Percentiles rank a stretch among this genome's conserved stretches.
Evolutionary conservation across 2,888 invertebrate species (phyloP).

Genomic region (Amorpha juglandis): DNA sequence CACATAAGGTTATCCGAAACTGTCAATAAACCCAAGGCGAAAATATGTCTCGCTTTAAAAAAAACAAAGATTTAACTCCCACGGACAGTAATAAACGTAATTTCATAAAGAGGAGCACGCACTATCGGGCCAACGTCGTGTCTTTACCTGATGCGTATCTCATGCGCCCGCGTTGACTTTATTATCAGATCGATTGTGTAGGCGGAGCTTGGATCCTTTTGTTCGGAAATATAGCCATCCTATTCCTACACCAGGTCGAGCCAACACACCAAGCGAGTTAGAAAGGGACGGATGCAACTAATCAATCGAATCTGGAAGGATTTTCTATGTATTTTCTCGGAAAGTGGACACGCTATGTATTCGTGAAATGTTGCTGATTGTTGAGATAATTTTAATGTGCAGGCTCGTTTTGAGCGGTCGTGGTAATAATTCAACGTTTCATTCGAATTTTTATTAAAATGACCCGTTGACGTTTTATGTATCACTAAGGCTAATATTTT

Average conservation of each 20-base stretch:
- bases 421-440: not conserved
- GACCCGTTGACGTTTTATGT: not conserved
- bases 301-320: constrained; percentile 64
- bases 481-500: not conserved
- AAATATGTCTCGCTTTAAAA: constrained; percentile 34
- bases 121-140: constrained; percentile 58
- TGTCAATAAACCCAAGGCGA: constrained; percentile 16
- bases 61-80: constrained; percentile 59
- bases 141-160: constrained; percentile 64
- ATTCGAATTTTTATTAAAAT: not conserved
- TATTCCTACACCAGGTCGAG: constrained; percentile 40
- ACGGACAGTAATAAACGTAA: constrained; percentile 78
- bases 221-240: constrained; percentile 53
- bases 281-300: constrained; percentile 63
- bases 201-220: constrained; percentile 65
- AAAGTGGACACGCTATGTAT: constrained; percentile 28
- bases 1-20: constrained; percentile 2
- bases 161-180: constrained; percentile 60
- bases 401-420: not conserved
- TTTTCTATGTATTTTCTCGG: constrained; percentile 35
- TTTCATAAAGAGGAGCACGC: constrained; percentile 72
- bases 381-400: constrained; percentile 11
- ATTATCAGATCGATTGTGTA: constrained; percentile 77
- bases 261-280: constrained; percentile 24
- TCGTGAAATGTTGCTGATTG: constrained; percentile 14